phyloP scores from a whole-genome alignment of 1,140 invertebrate species.

The Samia ricini region DNA sequence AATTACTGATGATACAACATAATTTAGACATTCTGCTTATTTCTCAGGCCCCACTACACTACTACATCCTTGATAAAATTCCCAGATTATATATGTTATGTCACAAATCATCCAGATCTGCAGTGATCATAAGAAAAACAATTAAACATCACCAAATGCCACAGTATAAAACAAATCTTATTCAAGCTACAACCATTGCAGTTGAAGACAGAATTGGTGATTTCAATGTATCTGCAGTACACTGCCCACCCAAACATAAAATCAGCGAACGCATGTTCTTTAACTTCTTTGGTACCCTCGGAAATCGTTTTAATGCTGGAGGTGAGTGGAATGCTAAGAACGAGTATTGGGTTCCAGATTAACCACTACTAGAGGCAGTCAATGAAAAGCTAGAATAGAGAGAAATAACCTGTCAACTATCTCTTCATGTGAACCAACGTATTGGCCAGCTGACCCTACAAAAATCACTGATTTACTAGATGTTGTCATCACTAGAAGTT shows the following conservation, averaged over 20 bases:
- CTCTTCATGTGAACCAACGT: slow-evolving; percentile 51
- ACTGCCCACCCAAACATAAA: slow-evolving; percentile 31
- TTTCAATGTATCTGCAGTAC: slow-evolving; percentile 25
- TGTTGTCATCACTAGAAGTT: no score
- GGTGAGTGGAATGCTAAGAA: slow-evolving; percentile 71
- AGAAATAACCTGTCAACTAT: slow-evolving; percentile 28
- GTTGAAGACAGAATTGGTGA: not conserved
- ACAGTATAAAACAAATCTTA: not conserved
- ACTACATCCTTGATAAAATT: not conserved
- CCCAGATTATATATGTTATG: not conserved
- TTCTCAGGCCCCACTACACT: not conserved
- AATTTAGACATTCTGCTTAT: slow-evolving; percentile 3
- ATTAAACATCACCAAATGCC: not conserved
- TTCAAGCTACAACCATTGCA: not conserved
- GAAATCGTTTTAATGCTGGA: slow-evolving; percentile 21
- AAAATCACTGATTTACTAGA: no score
- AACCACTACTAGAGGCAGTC: slow-evolving; percentile 20
- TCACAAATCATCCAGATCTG: not conserved
- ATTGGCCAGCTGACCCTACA: no score
- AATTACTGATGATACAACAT: not conserved
- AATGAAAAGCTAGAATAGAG: slow-evolving; percentile 36
- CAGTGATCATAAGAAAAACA: not conserved
- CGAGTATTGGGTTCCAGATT: slow-evolving; percentile 53
- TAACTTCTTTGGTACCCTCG: slow-evolving; percentile 19
- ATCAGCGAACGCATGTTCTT: slow-evolving; percentile 15